Evolutionary conservation across 1,140 invertebrate genomes (phyloP), one percentile per base, ranked within the genome.

Genomic region (Camponotus pennsylvanicus): DNA sequence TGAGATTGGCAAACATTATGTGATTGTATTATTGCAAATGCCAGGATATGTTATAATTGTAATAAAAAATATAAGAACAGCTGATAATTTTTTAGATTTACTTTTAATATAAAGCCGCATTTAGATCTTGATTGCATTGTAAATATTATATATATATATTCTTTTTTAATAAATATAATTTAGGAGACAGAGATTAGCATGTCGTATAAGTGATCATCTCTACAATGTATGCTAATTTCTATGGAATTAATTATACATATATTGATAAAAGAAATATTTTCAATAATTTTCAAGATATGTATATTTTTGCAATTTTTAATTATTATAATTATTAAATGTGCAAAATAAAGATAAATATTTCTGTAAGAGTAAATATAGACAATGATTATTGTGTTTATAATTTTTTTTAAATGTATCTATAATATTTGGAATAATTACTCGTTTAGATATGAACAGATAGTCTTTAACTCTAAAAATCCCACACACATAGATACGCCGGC

Each of bases 1-100:
- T 82, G 86, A 88, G 76, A 88, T 49, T 57, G 63, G 27, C 66
- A 63, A 55, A 32, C 18, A 63, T 59, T 42, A 32, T 57, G 59
- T 45, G 71, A 55, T 75, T 52, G 8, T 78, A 42, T 78, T 66
- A 49, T 66, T 49, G 27, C 57, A 9, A 77, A 18, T 18, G 49
- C 15, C 15, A 18, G 15, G 13, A 34, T 32, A 15, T 6, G 32
- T 37, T 13, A 11, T 15, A 64, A 11, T 2, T 34, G 59, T 15
- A 59, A 21, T 3, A 37, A 49, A n/a, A 57, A 27, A 27, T 27
- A 52, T 5, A 11, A 37, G 61, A 67, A 78, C 37, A 15, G 61
- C 21, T n/a, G 6, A 27, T 64, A 21, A 27, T 37, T 18, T 63
- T 78, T 49, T 21, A 40, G 11, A 8, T 73, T 73, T 21, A 37